Percentiles rank a stretch among this genome's conserved stretches.
Conservation (phyloP, 92 coral and sea anemone genomes). For the Palythoa heliodiscus region DNA sequence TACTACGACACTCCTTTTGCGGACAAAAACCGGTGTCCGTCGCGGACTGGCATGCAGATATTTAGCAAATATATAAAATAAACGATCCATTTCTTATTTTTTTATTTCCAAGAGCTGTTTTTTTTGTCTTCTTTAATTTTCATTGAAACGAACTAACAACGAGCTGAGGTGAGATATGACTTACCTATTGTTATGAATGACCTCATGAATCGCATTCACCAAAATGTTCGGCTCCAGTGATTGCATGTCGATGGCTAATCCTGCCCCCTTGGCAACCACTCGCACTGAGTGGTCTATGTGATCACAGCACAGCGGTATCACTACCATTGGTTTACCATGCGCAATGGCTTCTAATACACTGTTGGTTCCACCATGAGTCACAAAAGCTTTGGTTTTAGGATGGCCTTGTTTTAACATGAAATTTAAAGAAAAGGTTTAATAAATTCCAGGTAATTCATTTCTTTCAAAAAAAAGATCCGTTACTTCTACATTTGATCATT, state of each 20-base stretch:
- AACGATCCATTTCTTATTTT: too few species aligned
- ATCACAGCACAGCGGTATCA: conserved; percentile 41
- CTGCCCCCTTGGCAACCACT: conserved; percentile 26
- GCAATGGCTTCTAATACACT: conserved; percentile 46
- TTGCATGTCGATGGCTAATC: conserved; percentile 17
- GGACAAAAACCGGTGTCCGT: too few species aligned
- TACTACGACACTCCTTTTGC: too few species aligned
- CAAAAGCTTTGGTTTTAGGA: conserved; percentile 37
- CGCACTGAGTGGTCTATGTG: conserved; percentile 41
- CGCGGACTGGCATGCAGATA: too few species aligned
- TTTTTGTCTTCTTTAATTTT: too few species aligned
- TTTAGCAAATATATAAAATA: too few species aligned
- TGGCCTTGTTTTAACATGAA: conserved; percentile 12
- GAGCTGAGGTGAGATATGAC: not conserved
- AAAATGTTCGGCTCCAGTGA: conserved; percentile 5
- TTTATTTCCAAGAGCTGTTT: too few species aligned
- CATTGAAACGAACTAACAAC: too few species aligned
- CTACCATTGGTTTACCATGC: conserved; percentile 45
- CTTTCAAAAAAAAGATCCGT: too few species aligned
- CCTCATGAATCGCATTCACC: conserved; percentile 17
- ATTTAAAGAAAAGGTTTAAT: not conserved
- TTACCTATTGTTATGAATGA: conserved; percentile 16
- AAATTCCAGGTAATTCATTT: not conserved
- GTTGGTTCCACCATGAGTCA: conserved; percentile 41
- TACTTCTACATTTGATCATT: too few species aligned